Percentiles rank a stretch among this genome's conserved stretches.
Evolutionary conservation across 92 coral and sea anemone species (phyloP).

Genomic region (Zoanthus sansibaricus): DNA sequence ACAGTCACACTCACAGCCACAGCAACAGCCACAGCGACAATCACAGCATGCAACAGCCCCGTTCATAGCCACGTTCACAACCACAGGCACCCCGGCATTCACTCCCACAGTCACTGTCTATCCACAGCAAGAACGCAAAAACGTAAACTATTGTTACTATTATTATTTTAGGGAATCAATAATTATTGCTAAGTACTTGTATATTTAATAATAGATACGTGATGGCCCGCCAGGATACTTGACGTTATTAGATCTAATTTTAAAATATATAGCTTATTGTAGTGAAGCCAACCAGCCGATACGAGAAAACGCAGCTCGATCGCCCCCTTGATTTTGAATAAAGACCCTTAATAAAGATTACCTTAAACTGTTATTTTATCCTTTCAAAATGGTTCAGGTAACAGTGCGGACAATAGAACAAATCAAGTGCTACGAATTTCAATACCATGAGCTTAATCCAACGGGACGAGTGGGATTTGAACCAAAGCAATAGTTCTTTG

Average conservation of each 20-base stretch:
- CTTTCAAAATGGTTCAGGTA: conserved; percentile 26
- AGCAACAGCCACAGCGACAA: not conserved
- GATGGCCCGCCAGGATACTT: not conserved
- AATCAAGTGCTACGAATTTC: conserved; percentile 20
- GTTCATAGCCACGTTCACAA: no score
- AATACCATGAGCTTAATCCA: conserved; percentile 29
- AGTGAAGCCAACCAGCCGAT: conserved; percentile 16
- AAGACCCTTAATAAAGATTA: not conserved
- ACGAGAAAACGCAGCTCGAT: not conserved
- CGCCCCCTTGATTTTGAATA: conserved; percentile 10
- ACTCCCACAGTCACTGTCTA: no score
- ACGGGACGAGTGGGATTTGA: conserved; percentile 20
- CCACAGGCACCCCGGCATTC: no score
- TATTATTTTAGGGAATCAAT: not conserved
- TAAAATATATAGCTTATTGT: not conserved
- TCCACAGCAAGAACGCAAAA: not conserved
- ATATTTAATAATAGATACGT: not conserved
- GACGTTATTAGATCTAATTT: not conserved
- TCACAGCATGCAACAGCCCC: not conserved
- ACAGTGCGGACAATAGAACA: not conserved
- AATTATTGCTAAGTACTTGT: not conserved
- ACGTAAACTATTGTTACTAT: not conserved
- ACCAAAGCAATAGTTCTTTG: not conserved
- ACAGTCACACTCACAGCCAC: not conserved
- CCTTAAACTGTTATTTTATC: conserved; percentile 10